Conservation (phyloP, 2,113 vertebrate species). For the Otis tarda region DNA sequence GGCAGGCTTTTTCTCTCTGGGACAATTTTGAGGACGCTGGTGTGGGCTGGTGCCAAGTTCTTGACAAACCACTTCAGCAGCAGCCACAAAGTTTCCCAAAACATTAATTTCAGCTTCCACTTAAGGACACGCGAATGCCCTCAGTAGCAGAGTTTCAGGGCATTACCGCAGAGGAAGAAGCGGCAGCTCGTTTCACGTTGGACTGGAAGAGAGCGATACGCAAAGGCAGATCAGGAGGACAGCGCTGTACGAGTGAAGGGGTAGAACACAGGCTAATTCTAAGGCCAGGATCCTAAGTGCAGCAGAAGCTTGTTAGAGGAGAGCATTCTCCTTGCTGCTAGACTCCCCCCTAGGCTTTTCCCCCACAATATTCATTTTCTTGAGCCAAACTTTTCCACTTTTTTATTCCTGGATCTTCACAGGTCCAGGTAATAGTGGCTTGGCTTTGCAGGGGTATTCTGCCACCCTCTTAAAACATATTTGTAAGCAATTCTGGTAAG, state of each 20-base stretch:
- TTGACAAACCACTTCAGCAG: constrained; percentile 1
- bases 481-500: not conserved
- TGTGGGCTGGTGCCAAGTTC: not conserved
- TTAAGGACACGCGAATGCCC: not conserved
- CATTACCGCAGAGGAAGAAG: not conserved
- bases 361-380: not conserved
- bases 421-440: not conserved
- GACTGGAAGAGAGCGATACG: not conserved
- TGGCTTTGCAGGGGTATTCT: not conserved
- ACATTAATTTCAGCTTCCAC: not conserved
- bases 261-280: not conserved
- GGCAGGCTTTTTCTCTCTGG: constrained; percentile 2
- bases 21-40: not conserved
- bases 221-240: not conserved
- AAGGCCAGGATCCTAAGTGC: not conserved
- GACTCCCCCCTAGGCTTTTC: not conserved
- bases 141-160: not conserved
- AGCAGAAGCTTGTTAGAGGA: not conserved
- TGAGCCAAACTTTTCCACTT: not conserved
- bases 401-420: not conserved
- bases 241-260: not conserved
- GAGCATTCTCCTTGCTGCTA: fast-evolving
- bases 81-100: not conserved
- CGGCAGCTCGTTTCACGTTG: not conserved
- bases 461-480: not conserved